A percentile compares a stretch with the other conserved stretches of the same genome.
phyloP scores from a whole-genome alignment of 2,113 vertebrate genomes.

The Aviceda subcristata region DNA sequence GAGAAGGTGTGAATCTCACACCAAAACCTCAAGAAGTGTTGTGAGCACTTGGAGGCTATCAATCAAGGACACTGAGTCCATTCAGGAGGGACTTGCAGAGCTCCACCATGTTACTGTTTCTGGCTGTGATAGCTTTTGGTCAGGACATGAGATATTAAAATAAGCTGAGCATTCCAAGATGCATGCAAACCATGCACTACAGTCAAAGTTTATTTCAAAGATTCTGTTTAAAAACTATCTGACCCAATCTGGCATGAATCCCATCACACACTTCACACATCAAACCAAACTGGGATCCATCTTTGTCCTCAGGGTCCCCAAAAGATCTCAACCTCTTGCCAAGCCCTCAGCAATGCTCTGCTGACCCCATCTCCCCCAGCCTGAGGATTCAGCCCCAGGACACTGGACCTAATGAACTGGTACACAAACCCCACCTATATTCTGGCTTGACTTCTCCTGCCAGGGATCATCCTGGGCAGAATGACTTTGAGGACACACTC shows the following conservation, averaged over 20 bases:
- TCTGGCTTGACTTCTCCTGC: neutral
- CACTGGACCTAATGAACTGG: too few species aligned
- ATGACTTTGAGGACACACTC: neutral
- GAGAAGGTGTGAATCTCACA: neutral
- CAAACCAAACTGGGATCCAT: neutral
- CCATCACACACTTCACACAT: neutral
- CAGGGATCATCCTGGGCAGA: neutral
- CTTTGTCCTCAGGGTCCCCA: neutral
- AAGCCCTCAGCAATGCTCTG: neutral
- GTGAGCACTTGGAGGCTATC: neutral
- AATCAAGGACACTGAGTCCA: neutral
- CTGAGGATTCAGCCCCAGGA: neutral
- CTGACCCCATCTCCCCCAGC: neutral
- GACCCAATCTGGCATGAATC: neutral
- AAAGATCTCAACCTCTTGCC: neutral
- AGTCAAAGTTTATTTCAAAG: neutral
- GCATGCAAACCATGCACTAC: neutral
- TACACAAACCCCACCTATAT: neutral
- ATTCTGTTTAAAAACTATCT: neutral
- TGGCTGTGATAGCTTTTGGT: neutral
- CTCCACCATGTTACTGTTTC: too few species aligned
- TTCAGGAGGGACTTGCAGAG: neutral
- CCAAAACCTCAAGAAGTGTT: neutral
- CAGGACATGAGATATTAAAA: neutral
- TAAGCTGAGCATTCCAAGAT: neutral